phyloP scores from a whole-genome alignment of 2,113 vertebrate genomes.

The Physeter macrocephalus region DNA sequence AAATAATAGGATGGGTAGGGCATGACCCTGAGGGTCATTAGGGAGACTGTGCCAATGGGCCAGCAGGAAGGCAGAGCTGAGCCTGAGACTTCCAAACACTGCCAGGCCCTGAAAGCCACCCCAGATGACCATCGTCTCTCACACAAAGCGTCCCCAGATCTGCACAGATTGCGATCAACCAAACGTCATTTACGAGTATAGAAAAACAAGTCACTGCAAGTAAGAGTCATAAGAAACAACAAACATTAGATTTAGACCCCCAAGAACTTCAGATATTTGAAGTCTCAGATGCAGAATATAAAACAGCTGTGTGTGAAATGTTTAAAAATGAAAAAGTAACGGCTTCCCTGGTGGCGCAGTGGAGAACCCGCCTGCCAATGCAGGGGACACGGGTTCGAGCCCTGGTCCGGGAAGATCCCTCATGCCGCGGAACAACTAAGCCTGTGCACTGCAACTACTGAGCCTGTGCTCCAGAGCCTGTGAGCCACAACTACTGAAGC shows the following conservation, averaged over 20 bases:
- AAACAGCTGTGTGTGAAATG: background rate
- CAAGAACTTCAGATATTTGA: slow-evolving; percentile 24
- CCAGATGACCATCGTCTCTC: background rate
- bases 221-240: background rate
- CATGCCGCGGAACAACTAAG: no score
- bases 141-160: background rate
- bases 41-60: background rate
- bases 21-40: background rate
- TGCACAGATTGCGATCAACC: background rate
- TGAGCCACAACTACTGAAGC: no score
- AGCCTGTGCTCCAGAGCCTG: no score
- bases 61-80: background rate
- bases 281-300: background rate
- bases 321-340: background rate
- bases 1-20: background rate
- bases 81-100: background rate
- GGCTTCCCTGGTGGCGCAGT: no score
- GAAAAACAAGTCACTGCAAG: background rate
- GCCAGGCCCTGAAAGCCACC: background rate
- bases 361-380: no score
- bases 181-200: background rate
- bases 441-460: no score
- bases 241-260: background rate
- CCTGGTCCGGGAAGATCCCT: no score
- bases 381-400: no score